Base-by-base conservation (phyloP, 2,888 invertebrate species). In the Leistus spinibarbis region DNA sequence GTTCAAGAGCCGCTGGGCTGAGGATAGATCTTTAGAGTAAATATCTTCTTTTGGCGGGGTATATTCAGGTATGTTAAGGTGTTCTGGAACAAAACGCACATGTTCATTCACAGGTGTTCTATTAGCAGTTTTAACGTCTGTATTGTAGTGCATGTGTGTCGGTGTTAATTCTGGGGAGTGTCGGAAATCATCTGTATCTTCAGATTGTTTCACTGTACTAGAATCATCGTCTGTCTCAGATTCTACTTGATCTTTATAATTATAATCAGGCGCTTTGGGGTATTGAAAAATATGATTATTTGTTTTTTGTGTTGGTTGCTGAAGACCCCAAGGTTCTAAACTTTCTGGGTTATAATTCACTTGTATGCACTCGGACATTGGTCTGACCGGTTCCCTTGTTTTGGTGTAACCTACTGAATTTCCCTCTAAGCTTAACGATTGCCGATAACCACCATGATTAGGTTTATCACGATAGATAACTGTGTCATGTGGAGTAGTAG, bases 141-240 rank as follows among this genome's bases (percentile, higher is more conserved):
- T 65, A 56, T 57, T n/a, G 22, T 72, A 72, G 22, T 72, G 72
- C 22, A 64, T 56, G 68, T 64, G 74, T 68, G 54, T 76, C 76
- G 67, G 66, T 62, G 72, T 23, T 77, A 76, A 17, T 71, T 54
- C 4, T 80, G 80, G 0, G 83, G 84, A 79, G 84, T 85, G n/a
- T 77, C 81, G 77, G 83, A 81, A 76, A 84, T 78, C 10, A 79
- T 75, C 19, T 79, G 23, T 64, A 40, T 57, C 62, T 67, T 67
- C 68, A 5, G 74, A 62, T 17, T 65, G 70, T 77, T 79, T 82
- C n/a, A 81, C 76, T 17, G 81, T 82, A 71, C 78, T 81, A 60
- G 80, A 77, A 65, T 82, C 82, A 56, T 81, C 81, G 60, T 83
- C 83, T 2, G 79, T 80, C 79, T 82, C 82, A 1, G 81, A 81